phyloP scores from a whole-genome alignment of 2,113 vertebrate genomes.

The Gymnogyps californianus region DNA sequence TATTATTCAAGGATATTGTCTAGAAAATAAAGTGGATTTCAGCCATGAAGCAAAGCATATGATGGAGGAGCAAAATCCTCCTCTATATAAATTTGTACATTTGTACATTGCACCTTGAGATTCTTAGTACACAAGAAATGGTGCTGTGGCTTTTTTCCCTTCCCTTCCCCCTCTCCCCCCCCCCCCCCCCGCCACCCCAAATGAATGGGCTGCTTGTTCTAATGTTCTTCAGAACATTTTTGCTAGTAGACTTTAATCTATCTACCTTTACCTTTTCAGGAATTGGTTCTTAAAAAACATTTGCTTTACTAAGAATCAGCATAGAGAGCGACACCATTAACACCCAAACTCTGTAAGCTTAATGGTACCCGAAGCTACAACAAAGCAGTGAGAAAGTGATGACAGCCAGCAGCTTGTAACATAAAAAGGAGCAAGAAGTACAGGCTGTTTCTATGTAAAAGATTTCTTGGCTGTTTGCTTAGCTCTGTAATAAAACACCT shows the following conservation, averaged over 20 bases:
- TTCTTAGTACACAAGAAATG: background rate
- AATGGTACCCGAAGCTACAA: background rate
- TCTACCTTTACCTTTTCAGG: background rate
- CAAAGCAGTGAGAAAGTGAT: background rate
- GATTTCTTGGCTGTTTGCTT: background rate
- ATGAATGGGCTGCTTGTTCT: background rate
- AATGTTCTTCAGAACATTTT: background rate
- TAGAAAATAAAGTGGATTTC: background rate
- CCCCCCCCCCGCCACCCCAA: background rate
- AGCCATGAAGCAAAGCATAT: background rate
- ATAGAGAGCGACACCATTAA: background rate
- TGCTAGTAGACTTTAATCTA: background rate
- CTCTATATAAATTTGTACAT: background rate
- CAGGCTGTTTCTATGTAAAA: background rate
- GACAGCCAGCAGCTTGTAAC: background rate
- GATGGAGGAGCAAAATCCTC: background rate
- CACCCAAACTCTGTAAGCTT: background rate
- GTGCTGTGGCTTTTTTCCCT: background rate
- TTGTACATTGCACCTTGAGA: background rate
- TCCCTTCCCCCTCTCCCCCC: accelerated
- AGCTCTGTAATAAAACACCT: background rate
- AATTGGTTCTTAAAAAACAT: background rate
- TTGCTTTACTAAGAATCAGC: background rate
- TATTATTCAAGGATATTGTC: background rate
- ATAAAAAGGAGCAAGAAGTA: background rate